A percentile compares a stretch with the other conserved stretches of the same genome.
phyloP scores from a whole-genome alignment of 2,888 invertebrate species.

The Mamestra brassicae region DNA sequence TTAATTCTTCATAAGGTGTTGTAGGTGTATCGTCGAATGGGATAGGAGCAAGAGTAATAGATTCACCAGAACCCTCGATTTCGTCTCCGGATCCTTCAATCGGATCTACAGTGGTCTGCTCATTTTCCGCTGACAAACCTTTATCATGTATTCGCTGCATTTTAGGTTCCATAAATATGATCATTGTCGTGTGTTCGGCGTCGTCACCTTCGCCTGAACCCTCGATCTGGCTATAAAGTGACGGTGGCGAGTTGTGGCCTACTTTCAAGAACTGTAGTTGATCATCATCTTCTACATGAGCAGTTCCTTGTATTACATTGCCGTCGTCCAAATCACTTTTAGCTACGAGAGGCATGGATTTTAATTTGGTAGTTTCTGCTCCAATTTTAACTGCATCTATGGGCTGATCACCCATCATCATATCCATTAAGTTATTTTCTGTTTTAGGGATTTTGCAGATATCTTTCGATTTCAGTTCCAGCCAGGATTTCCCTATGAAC shows the following conservation, averaged over 20 bases:
- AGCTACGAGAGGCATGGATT: slow-evolving; percentile 82
- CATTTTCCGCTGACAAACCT: slow-evolving; percentile 71
- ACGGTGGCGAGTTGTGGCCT: slow-evolving; percentile 71
- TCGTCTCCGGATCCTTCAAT: slow-evolving; percentile 82
- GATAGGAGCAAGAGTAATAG: slow-evolving; percentile 58
- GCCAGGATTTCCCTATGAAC: slow-evolving; percentile 89
- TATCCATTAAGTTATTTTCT: slow-evolving; percentile 85
- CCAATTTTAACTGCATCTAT: slow-evolving; percentile 82
- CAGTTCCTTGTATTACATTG: slow-evolving; percentile 79
- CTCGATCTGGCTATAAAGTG: slow-evolving; percentile 76
- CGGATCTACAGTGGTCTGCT: slow-evolving; percentile 79
- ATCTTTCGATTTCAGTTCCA: slow-evolving; percentile 90
- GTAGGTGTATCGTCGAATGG: slow-evolving; percentile 70
- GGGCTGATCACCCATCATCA: slow-evolving; percentile 93
- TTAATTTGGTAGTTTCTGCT: slow-evolving; percentile 82
- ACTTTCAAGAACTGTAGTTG: slow-evolving; percentile 83
- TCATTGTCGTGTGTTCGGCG: slow-evolving; percentile 83
- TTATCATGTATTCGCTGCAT: slow-evolving; percentile 65
- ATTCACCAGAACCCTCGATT: slow-evolving; percentile 78
- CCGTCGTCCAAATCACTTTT: slow-evolving; percentile 85
- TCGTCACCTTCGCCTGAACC: slow-evolving; percentile 83
- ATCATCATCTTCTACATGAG: slow-evolving; percentile 82
- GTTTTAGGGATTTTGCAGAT: slow-evolving; percentile 87
- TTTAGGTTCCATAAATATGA: slow-evolving; percentile 74
- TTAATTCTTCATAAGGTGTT: slow-evolving; percentile 74